Conservation (phyloP, 2,888 invertebrate genomes). For the Chrysodeixis includens region DNA sequence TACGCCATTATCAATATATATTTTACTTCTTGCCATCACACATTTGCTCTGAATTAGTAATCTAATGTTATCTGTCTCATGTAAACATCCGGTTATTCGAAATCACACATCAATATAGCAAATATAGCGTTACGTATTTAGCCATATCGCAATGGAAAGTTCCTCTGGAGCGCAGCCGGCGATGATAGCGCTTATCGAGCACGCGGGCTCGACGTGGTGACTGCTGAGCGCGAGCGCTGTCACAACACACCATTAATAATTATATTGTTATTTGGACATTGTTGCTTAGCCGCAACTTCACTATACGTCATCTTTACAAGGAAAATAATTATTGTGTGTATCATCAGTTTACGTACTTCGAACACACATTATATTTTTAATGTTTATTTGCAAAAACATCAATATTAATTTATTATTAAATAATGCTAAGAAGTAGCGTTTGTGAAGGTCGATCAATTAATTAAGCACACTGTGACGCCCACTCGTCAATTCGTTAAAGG, state of each 20-base stretch:
- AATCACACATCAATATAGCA: conserved; percentile 60
- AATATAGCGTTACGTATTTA: conserved; percentile 56
- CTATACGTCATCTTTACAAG: conserved; percentile 8
- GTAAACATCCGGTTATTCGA: conserved; percentile 70
- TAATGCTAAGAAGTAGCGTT: no score
- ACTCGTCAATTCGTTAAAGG: no score
- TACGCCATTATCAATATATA: neutral
- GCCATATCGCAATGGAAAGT: conserved; percentile 74
- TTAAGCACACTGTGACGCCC: no score
- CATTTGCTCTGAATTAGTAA: conserved; percentile 27
- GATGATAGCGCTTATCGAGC: conserved; percentile 71
- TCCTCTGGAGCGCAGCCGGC: conserved; percentile 64
- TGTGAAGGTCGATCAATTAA: no score
- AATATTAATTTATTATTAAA: neutral
- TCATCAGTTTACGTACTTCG: neutral
- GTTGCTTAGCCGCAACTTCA: conserved; percentile 25
- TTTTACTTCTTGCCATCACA: neutral
- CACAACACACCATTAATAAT: conserved; percentile 60
- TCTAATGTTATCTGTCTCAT: conserved; percentile 55
- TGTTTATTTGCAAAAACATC: neutral
- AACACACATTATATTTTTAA: neutral
- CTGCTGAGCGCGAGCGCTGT: conserved; percentile 40
- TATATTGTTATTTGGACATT: conserved; percentile 49
- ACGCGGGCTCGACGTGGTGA: conserved; percentile 67
- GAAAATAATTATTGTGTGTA: neutral